These are phyloP conservation scores for Netelia fuscicornis DNA, from an alignment of 2,888 invertebrate species.

Conservation along the genomic window DNA sequence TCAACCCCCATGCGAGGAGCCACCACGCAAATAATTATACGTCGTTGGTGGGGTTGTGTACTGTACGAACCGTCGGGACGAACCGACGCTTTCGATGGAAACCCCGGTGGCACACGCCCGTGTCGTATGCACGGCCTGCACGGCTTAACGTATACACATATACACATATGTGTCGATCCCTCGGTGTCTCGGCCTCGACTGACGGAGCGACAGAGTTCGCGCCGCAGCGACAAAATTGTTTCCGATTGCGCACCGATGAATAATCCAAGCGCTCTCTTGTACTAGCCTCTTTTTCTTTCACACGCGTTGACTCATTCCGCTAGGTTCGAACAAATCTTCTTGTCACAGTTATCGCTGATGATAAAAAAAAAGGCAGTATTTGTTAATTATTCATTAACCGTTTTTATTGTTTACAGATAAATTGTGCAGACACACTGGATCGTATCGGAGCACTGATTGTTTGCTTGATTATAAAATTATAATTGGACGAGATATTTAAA, in stretches of 20 bases:
- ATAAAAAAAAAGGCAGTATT: background rate
- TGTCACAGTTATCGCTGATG: background rate
- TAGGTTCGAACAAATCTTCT: background rate
- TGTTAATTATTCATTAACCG: no score
- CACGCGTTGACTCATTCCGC: background rate
- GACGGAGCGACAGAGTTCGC: constrained; percentile 5
- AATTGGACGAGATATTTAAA: background rate
- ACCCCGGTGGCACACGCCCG: constrained; percentile 46
- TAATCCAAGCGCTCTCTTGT: background rate
- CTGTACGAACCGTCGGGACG: background rate
- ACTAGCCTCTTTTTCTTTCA: background rate
- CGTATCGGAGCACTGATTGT: background rate
- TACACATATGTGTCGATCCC: constrained; percentile 12
- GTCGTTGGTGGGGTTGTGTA: background rate
- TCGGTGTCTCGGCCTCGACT: constrained; percentile 41
- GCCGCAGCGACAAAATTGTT: constrained; percentile 32
- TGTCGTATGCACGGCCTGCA: background rate
- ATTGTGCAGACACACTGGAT: no score
- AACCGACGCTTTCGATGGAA: constrained; percentile 61
- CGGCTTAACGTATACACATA: background rate
- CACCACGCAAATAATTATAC: constrained; percentile 38
- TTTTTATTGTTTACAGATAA: no score
- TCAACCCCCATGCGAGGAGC: constrained; percentile 56
- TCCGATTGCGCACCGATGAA: constrained; percentile 44
- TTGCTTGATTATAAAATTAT: background rate